Percentiles rank a stretch among this genome's conserved stretches.
Evolutionary conservation across 2,113 vertebrate species (phyloP).

Genomic region (Labeo catla): DNA sequence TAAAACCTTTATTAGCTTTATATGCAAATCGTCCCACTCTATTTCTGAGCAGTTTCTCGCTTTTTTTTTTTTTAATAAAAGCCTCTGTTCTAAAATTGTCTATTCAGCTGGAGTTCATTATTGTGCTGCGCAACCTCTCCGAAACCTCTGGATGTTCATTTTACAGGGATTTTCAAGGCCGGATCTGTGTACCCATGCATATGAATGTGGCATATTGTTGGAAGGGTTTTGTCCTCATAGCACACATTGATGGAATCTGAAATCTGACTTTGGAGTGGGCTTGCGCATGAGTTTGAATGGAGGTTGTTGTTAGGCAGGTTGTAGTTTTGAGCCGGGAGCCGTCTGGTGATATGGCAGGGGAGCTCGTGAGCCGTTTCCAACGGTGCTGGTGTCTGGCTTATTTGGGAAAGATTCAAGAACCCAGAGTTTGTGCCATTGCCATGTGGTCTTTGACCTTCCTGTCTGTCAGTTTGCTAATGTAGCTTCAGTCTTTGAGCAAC

Average conservation of each 20-base stretch:
- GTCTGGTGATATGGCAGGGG: conserved; percentile 33
- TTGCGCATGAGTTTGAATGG: background rate
- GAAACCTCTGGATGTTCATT: conserved; percentile 45
- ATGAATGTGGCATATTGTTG: conserved; percentile 32
- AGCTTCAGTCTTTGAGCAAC: background rate
- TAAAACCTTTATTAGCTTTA: conserved; percentile 11
- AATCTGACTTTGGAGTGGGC: background rate
- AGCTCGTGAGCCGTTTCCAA: conserved; percentile 36
- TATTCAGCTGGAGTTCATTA: conserved; percentile 49
- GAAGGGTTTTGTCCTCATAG: background rate
- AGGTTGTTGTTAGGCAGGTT: conserved; percentile 7
- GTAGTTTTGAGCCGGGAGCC: conserved; percentile 4
- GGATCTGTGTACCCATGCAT: conserved; percentile 40
- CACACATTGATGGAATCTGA: conserved; percentile 37
- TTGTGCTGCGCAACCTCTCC: conserved; percentile 8
- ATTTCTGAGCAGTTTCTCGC: background rate
- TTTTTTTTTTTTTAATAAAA: conserved; percentile 6
- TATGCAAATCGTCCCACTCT: conserved; percentile 59
- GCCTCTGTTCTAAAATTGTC: conserved; percentile 24
- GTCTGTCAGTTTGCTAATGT: conserved; percentile 7
- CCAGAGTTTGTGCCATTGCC: conserved; percentile 36
- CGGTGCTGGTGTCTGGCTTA: conserved; percentile 38
- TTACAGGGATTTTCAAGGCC: conserved; percentile 56
- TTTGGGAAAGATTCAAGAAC: conserved; percentile 34
- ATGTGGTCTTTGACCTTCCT: conserved; percentile 42